Conservation (phyloP, 2,888 invertebrate species). For the Meta bourneti region DNA sequence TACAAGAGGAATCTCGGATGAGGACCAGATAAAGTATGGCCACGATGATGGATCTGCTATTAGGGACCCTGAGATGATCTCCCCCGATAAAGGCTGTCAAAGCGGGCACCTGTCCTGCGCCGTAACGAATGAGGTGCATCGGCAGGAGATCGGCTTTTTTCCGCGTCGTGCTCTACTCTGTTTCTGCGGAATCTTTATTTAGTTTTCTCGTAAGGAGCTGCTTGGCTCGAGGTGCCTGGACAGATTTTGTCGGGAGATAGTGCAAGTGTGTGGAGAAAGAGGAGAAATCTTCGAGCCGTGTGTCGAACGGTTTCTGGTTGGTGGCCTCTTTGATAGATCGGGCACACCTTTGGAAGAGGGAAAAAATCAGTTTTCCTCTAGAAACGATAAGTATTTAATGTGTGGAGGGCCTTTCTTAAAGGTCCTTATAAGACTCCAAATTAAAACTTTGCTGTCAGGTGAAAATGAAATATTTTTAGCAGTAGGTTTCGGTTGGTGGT, state of each 20-base stretch:
- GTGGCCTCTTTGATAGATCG: not conserved
- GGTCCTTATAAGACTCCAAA: too few species aligned
- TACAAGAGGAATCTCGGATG: slow-evolving; percentile 27
- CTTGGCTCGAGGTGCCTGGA: not conserved
- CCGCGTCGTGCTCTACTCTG: not conserved
- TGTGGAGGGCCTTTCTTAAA: not conserved
- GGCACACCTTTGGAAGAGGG: not conserved
- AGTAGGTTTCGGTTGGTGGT: too few species aligned
- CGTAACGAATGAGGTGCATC: slow-evolving; percentile 51
- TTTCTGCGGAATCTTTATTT: slow-evolving; percentile 31
- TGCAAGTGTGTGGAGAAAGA: not conserved
- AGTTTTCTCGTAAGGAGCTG: not conserved
- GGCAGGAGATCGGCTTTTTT: slow-evolving; percentile 24
- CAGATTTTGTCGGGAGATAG: slow-evolving; percentile 7
- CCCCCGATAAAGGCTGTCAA: slow-evolving; percentile 24
- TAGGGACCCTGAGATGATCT: slow-evolving; percentile 61
- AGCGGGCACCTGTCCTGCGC: slow-evolving; percentile 53
- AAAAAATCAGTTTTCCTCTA: not conserved
- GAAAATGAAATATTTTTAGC: too few species aligned
- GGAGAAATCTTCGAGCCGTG: not conserved
- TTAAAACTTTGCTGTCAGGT: too few species aligned
- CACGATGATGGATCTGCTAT: slow-evolving; percentile 70
- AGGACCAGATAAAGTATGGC: slow-evolving; percentile 53
- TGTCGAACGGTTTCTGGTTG: not conserved
- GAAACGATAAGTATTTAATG: not conserved